These are phyloP conservation scores for Agonum fuliginosum DNA, from an alignment of 2,888 invertebrate species.

Conservation along the genomic window DNA sequence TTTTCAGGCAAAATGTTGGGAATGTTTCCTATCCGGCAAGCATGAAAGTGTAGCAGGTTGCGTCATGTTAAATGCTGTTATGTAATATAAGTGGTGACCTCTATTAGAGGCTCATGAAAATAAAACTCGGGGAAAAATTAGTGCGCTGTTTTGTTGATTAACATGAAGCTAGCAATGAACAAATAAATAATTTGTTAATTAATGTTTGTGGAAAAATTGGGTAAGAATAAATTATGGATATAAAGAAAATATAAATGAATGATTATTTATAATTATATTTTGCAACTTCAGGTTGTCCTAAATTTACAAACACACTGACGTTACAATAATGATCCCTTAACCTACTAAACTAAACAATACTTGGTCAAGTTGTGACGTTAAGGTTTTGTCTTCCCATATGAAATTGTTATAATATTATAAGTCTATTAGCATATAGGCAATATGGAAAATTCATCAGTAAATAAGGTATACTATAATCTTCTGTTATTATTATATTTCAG, in stretches of 20 bases:
- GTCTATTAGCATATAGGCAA: not conserved
- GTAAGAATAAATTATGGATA: too few species aligned
- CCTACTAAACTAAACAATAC: slow-evolving; percentile 35
- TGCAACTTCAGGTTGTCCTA: not conserved
- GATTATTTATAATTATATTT: too few species aligned
- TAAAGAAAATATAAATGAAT: too few species aligned
- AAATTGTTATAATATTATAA: not conserved
- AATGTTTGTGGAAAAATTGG: too few species aligned
- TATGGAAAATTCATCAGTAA: slow-evolving; percentile 71
- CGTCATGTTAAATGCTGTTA: too few species aligned
- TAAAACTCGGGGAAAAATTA: too few species aligned
- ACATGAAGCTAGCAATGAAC: too few species aligned
- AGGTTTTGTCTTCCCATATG: slow-evolving; percentile 41
- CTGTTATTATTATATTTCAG: too few species aligned
- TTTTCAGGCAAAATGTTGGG: slow-evolving; percentile 50
- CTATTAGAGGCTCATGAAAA: too few species aligned
- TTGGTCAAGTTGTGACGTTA: slow-evolving; percentile 43
- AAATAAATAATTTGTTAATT: too few species aligned
- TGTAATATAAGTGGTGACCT: too few species aligned
- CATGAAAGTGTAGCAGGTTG: slow-evolving; percentile 50
- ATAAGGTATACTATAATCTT: slow-evolving; percentile 68
- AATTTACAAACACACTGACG: not conserved
- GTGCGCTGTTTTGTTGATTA: too few species aligned
- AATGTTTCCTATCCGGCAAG: slow-evolving; percentile 54
- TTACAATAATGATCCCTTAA: slow-evolving; percentile 27